phyloP scores from a whole-genome alignment of 1,140 invertebrate species.

The Onthophagus taurus region DNA sequence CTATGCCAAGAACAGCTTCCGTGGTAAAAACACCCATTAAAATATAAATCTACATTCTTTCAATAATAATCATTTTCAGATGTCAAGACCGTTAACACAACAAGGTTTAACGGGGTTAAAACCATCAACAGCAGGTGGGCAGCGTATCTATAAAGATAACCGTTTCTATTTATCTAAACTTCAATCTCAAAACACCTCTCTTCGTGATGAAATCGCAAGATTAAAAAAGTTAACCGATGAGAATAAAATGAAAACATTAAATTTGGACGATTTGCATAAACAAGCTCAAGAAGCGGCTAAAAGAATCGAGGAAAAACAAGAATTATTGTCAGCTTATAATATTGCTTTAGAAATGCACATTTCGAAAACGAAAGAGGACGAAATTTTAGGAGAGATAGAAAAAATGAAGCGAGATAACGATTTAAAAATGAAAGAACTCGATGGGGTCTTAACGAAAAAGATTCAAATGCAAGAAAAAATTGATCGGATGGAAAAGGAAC shows the following conservation, averaged over 20 bases:
- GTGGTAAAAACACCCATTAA: slow-evolving; percentile 4
- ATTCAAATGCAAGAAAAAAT: slow-evolving; percentile 17
- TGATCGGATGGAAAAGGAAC: slow-evolving; percentile 16
- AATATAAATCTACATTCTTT: not conserved
- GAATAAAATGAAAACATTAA: slow-evolving; percentile 14
- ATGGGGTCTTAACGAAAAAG: slow-evolving; percentile 19
- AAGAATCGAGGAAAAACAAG: slow-evolving; percentile 18
- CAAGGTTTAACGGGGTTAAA: slow-evolving; percentile 19
- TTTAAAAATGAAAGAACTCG: slow-evolving; percentile 16
- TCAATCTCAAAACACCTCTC: slow-evolving; percentile 21
- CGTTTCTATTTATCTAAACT: slow-evolving; percentile 21
- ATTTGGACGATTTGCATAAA: slow-evolving; percentile 14
- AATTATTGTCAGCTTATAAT: slow-evolving; percentile 19
- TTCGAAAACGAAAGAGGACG: slow-evolving; percentile 18
- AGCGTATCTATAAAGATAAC: slow-evolving; percentile 22
- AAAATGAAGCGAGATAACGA: slow-evolving; percentile 19
- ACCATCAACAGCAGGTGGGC: slow-evolving; percentile 15
- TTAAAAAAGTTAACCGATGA: slow-evolving; percentile 17
- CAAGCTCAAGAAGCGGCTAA: slow-evolving; percentile 17
- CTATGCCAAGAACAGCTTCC: slow-evolving; percentile 8
- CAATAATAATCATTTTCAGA: slow-evolving; percentile 9
- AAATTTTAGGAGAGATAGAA: slow-evolving; percentile 17
- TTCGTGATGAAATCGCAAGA: slow-evolving; percentile 20
- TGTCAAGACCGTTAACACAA: slow-evolving; percentile 19
- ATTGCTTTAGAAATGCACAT: slow-evolving; percentile 21